phyloP scores from a whole-genome alignment of 2,113 vertebrate species.

The Paradisaea rubra region DNA sequence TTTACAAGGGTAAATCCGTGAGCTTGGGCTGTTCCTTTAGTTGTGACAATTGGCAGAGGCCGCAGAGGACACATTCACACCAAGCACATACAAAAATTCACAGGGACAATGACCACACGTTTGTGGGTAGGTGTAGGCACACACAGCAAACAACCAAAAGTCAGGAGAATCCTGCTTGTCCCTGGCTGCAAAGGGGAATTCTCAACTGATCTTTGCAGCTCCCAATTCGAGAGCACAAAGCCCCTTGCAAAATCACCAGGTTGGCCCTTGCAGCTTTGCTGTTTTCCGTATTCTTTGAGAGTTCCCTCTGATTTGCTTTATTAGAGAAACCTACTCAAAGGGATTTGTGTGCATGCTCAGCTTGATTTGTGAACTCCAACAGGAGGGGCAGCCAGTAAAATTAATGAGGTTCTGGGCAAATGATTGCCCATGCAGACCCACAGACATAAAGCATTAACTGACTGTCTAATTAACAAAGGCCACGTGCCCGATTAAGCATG shows the following conservation, averaged over 20 bases:
- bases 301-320: slow-evolving; percentile 39
- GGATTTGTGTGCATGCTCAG: slow-evolving; percentile 58
- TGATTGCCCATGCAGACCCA: slow-evolving; percentile 53
- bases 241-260: not conserved
- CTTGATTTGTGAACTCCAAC: slow-evolving; percentile 64
- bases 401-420: slow-evolving; percentile 65
- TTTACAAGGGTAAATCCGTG: not conserved
- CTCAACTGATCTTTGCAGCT: not conserved
- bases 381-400: slow-evolving; percentile 63
- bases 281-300: slow-evolving; percentile 24
- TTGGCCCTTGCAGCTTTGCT: not conserved
- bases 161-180: not conserved
- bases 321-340: slow-evolving; percentile 53
- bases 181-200: not conserved
- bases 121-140: too few relatives aligned
- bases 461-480: slow-evolving; percentile 63
- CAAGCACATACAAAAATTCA: accelerated
- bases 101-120: accelerated
- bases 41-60: not conserved
- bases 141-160: not conserved
- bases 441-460: slow-evolving; percentile 60
- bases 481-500: slow-evolving; percentile 55
- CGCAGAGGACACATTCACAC: not conserved
- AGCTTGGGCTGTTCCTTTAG: not conserved
- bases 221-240: not conserved